phyloP scores from a whole-genome alignment of 2,113 vertebrate genomes.

The Stomatorhinus ivindoensis region DNA sequence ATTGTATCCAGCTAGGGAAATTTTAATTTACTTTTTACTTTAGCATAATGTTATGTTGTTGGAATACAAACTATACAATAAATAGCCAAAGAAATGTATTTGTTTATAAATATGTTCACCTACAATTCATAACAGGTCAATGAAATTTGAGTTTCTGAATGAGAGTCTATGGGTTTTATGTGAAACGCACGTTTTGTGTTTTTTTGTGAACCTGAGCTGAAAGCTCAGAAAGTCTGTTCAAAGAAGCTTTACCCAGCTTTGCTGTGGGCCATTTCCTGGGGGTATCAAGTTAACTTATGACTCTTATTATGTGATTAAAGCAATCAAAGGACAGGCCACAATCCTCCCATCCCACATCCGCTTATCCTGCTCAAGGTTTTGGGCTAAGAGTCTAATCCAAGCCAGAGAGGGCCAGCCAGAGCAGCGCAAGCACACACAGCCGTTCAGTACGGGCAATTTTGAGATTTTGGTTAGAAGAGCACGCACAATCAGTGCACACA shows the following conservation, averaged over 20 bases:
- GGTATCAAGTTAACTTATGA: not conserved
- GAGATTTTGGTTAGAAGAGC: not conserved
- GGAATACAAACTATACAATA: not conserved
- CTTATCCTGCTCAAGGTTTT: not conserved
- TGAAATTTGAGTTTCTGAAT: not conserved
- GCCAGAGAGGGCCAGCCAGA: not conserved
- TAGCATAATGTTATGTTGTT: not conserved
- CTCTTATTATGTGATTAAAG: not conserved
- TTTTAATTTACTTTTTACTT: not conserved
- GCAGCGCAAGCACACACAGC: not conserved
- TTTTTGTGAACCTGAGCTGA: not conserved
- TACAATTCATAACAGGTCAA: not conserved
- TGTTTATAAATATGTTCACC: not conserved
- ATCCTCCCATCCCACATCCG: not conserved
- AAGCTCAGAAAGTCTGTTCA: not conserved
- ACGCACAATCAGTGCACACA: not conserved
- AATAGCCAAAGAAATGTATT: not conserved
- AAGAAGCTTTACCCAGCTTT: not conserved
- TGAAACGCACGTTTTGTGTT: not conserved
- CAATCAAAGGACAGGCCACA: not conserved
- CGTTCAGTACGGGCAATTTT: not conserved
- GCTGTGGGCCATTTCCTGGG: not conserved
- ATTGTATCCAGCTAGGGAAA: not conserved
- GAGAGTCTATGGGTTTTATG: not conserved
- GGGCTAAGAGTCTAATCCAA: not conserved